Conservation (phyloP, 2,888 invertebrate genomes). For the Steinernema hermaphroditum region DNA sequence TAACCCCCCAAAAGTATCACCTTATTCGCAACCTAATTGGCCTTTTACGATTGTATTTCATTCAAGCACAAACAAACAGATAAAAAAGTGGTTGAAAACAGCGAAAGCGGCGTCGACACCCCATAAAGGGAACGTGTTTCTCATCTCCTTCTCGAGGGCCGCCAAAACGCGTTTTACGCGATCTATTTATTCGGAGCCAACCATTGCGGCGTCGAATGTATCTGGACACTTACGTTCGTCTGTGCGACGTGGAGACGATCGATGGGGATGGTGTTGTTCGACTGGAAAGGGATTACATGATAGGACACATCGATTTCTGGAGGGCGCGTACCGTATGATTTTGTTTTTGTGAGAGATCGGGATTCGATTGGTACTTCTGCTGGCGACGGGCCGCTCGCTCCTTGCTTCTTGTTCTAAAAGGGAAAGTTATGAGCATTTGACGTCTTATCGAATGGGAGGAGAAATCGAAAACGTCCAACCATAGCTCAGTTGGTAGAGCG, state of each 20-base stretch:
- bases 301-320: neutral
- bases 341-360: neutral
- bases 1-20: no score
- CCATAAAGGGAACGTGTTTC: no score
- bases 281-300: neutral
- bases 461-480: neutral
- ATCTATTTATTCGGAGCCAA: neutral
- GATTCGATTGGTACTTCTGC: neutral
- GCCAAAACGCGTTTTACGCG: constrained; percentile 11
- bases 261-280: neutral
- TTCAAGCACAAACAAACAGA: no score
- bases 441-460: neutral
- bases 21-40: no score
- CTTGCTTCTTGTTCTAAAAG: neutral
- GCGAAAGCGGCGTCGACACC: neutral
- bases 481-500: constrained; percentile 52
- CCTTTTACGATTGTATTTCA: no score
- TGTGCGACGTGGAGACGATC: neutral
- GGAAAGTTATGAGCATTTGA: neutral
- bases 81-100: neutral
- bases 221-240: constrained; percentile 16
- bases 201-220: neutral
- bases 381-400: constrained; percentile 14
- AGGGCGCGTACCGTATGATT: neutral
- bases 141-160: neutral